Evolutionary conservation across 2,113 vertebrate genomes (phyloP).

Genomic region (Promerops cafer): DNA sequence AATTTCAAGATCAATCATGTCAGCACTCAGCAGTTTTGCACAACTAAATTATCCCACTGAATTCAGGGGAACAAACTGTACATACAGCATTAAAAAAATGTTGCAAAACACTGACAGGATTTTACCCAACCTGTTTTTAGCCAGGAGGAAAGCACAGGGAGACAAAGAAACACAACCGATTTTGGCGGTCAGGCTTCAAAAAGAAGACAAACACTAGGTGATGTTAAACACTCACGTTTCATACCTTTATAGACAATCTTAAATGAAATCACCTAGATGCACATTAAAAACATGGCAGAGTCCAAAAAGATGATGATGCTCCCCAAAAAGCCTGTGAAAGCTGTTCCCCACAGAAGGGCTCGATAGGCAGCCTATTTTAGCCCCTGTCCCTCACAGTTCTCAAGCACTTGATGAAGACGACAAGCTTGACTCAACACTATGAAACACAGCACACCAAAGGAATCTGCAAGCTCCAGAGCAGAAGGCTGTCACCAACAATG

Average conservation of each 20-base stretch:
- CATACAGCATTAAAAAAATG: not conserved
- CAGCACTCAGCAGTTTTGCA: not conserved
- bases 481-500: not conserved
- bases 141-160: not conserved
- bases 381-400: not conserved
- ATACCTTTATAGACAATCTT: not conserved
- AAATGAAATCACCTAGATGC: not conserved
- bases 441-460: not conserved
- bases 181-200: not conserved
- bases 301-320: not conserved
- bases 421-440: not conserved
- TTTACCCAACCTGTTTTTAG: not conserved
- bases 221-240: not conserved
- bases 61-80: not conserved
- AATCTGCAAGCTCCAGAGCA: not conserved
- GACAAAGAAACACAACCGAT: fast-evolving
- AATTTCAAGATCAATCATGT: not conserved
- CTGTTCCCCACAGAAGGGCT: not conserved
- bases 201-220: not conserved
- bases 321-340: not conserved
- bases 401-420: not conserved
- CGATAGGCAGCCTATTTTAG: not conserved
- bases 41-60: not conserved
- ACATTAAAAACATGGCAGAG: not conserved
- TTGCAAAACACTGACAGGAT: not conserved